phyloP scores from a whole-genome alignment of 2,797 vertebrate species.

The Alosa sapidissima region DNA sequence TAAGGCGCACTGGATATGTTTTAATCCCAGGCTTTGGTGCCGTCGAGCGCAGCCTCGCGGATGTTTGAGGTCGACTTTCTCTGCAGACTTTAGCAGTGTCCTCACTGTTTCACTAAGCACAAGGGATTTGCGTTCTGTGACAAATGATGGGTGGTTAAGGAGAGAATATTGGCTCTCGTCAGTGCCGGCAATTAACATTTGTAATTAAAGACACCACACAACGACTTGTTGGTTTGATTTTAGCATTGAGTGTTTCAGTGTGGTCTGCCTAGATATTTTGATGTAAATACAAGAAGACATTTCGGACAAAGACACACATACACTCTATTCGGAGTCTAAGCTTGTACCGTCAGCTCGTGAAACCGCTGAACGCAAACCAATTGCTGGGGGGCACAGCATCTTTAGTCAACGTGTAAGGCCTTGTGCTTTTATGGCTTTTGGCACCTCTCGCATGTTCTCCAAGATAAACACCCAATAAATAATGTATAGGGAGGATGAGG shows the following conservation, averaged over 20 bases:
- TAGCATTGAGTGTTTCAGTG: neutral
- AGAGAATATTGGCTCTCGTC: neutral
- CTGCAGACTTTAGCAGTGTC: neutral
- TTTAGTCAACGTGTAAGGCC: conserved; percentile 15
- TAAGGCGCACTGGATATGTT: conserved; percentile 52
- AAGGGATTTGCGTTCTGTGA: neutral
- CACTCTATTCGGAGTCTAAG: neutral
- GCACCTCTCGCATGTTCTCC: neutral
- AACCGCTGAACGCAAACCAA: conserved; percentile 11
- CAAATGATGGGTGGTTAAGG: neutral
- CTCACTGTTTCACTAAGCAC: neutral
- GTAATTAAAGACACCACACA: neutral
- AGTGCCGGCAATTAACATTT: neutral
- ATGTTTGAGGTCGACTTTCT: neutral
- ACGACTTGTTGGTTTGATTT: neutral
- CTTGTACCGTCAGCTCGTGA: neutral
- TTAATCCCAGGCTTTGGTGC: conserved; percentile 25
- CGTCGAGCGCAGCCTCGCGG: neutral
- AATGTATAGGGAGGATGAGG: neutral
- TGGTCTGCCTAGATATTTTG: neutral
- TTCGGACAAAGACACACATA: neutral
- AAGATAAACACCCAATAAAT: conserved; percentile 23
- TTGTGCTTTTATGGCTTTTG: conserved; percentile 14
- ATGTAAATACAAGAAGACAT: neutral
- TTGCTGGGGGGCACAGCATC: conserved; percentile 5